Base-by-base conservation (phyloP, 2,797 vertebrate species). In the Xenops minutus region DNA sequence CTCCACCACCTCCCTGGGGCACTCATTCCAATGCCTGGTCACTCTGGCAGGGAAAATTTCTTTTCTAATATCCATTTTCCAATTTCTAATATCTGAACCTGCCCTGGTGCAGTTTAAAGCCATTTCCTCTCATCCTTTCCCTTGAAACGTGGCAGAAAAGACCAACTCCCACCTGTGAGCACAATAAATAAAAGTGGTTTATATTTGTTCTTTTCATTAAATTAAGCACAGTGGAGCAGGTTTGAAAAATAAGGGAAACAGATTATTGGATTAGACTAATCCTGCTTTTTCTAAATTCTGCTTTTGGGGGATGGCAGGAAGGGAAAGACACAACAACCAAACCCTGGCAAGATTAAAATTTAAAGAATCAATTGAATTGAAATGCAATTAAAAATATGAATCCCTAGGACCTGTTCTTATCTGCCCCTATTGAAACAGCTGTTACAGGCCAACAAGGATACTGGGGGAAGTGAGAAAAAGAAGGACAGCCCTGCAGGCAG, bases 21-120 rank as follows among this genome's bases (percentile, higher is more conserved):
- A 12, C 49, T 76, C 49, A 56, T 6, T 11, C 63, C 71, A 62
- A 55, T 3, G 19, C 49, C 32, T 69, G 5, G 12, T 10, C 27
- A 12, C 14, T 7, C 11, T 37, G 0, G 0, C 56, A 56, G 63
- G 0, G 41, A 27, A 21, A 2, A 43, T 21, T 41, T 22, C 21
- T 23, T 7, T 37, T 7, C 0, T 1, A 37, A 4, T 55, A 1
- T 18, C 36, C 18, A 43, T 43, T 43, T 43, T 43, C 43, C 9
- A 43, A 20, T 20, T 43, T 43, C 43, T 43, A 43, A 43, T 43
- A 24, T 6, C 16, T 51, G 56, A n/a, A 3, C 36, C 11, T 51
- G 1, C 56, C 17, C 24, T 39, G 29, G 20, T 37, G n/a, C n/a
- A 15, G 26, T 30, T 51, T 22, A 3, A 76, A 29, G 64, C 17